Evolutionary conservation across 2,888 invertebrate species (phyloP).

Genomic region (Physocephala rufipes): DNA sequence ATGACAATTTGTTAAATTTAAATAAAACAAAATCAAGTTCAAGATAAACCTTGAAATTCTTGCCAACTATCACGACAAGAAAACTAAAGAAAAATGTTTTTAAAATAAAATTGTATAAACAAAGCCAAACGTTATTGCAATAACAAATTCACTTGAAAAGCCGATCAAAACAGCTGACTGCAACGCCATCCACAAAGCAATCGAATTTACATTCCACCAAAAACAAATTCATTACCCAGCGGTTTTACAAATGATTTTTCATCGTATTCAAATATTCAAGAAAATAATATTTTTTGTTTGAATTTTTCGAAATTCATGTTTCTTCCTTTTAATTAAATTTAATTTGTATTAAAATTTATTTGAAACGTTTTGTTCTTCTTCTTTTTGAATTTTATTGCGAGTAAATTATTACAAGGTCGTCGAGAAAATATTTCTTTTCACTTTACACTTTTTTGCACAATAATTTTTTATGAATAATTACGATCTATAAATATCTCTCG

Average conservation of each 20-base stretch:
- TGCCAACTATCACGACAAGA: background rate
- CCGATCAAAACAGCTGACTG: constrained; percentile 1
- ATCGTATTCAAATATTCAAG: too few species aligned
- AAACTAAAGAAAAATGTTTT: background rate
- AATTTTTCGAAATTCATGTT: too few species aligned
- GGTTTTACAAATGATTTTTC: too few species aligned
- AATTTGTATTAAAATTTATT: background rate
- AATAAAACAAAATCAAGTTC: constrained; percentile 33
- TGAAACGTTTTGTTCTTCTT: background rate
- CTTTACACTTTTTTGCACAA: too few species aligned
- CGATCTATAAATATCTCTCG: too few species aligned
- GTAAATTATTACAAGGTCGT: constrained; percentile 25
- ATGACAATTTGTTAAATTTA: constrained; percentile 16
- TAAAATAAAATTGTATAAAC: background rate
- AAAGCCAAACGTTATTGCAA: background rate
- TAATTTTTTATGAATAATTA: too few species aligned
- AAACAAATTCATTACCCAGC: background rate
- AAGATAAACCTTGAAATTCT: constrained; percentile 35
- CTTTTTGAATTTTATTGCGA: constrained; percentile 1
- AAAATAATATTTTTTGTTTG: too few species aligned
- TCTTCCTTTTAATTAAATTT: too few species aligned
- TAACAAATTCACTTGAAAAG: constrained; percentile 1
- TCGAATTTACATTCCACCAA: constrained; percentile 21
- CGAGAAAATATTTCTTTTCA: background rate
- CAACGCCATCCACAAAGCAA: constrained; percentile 6